phyloP scores from a whole-genome alignment of 2,888 invertebrate genomes.

The Aporophyla lueneburgensis region DNA sequence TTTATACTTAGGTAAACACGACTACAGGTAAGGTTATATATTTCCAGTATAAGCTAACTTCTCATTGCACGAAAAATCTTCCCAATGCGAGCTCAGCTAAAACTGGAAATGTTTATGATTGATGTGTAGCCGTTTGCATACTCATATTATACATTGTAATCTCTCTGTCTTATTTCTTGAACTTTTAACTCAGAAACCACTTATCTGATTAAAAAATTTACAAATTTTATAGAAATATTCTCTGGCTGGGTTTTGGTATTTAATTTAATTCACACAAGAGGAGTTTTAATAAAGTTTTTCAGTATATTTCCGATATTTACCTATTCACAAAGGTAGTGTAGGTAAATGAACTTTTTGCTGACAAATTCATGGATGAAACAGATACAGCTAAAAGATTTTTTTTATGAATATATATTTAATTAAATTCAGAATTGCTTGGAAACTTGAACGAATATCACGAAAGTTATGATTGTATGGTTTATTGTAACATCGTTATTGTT shows the following conservation, averaged over 20 bases:
- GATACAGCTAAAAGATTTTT: conserved; percentile 16
- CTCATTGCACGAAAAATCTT: too few relatives aligned
- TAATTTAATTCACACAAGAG: not conserved
- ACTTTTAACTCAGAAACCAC: not conserved
- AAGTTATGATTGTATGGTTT: not conserved
- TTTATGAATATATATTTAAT: not conserved
- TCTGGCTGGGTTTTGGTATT: not conserved
- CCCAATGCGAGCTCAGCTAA: too few relatives aligned
- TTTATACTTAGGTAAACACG: too few relatives aligned
- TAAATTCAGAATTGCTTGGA: not conserved
- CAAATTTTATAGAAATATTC: not conserved
- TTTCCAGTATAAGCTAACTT: too few relatives aligned
- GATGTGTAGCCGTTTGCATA: not conserved
- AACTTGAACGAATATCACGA: not conserved
- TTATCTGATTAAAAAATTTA: not conserved
- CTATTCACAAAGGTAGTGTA: not conserved
- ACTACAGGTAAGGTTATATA: too few relatives aligned
- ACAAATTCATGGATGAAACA: conserved; percentile 2
- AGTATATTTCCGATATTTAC: not conserved
- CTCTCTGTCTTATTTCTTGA: not conserved
- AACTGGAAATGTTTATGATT: too few relatives aligned
- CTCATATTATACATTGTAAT: not conserved
- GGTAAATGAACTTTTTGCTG: not conserved
- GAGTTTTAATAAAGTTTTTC: not conserved
- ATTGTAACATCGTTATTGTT: not conserved